Evolutionary conservation across 1,140 invertebrate species (phyloP), one percentile per base, ranked within the genome.

Genomic region (Bombus sibiricus): DNA sequence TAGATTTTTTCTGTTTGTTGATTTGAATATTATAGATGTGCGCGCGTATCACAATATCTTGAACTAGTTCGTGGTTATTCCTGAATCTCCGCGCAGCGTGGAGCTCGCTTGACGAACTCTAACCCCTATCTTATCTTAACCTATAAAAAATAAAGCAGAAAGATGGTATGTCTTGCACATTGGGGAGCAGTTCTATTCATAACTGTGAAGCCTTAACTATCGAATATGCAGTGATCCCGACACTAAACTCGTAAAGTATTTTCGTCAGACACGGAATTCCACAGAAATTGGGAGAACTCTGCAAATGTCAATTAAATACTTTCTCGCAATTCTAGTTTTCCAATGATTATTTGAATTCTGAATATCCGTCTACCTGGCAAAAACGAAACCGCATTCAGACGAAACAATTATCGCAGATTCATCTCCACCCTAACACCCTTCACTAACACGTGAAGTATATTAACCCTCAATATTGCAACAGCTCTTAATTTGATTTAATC

Each of bases 101-200:
- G 73, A 81, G 71, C 32, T 66, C 25, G 71, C 37, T 74, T 37
- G 77, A 69, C 80, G 82, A 91, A 83, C 81, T 83, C 85, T 74
- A 88, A 86, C 82, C 62, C 59, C 83, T 53, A 43, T 66, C 66
- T 69, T 73, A 86, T 90, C 78, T 83, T 91, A 91, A 91, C 88
- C 85, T 91, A 76, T 22, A 82, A 85, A 47, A 72, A 89, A 90
- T 85, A 83, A 82, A 73, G 76, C 69, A 57, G 73, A 84, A 91
- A 81, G 73, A 91, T 91, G 88, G 85, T 91, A 81, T 39, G 64
- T 39, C 71, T 69, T 64, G 83, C 73, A 83, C 68, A 39, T 78
- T 75, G 82, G 76, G 39, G 57, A 78, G 57, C 72, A 87, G 78
- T 86, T 85, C 66, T 75, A 62, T 82, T 88, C 79, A 62, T 53